These are phyloP conservation scores for Meandrusa payeni DNA, from an alignment of 2,888 invertebrate genomes.

Conservation along the genomic window DNA sequence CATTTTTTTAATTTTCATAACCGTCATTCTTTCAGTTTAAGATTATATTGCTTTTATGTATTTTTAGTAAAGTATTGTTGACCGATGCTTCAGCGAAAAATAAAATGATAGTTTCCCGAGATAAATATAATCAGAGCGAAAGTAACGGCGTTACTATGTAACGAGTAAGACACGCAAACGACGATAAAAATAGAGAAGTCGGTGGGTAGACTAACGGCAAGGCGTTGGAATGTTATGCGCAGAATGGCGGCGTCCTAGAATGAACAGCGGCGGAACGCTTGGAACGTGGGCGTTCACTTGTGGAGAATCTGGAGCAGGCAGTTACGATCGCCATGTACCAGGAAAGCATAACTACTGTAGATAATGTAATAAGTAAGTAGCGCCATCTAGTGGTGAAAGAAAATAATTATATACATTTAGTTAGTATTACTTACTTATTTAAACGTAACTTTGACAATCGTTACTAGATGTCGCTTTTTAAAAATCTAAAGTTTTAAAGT, in stretches of 20 bases:
- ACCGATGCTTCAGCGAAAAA: too few relatives aligned
- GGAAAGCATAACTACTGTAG: constrained; percentile 44
- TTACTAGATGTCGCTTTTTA: constrained; percentile 28
- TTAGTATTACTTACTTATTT: too few relatives aligned
- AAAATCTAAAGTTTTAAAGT: too few relatives aligned
- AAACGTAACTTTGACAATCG: constrained; percentile 9
- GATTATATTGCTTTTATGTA: too few relatives aligned
- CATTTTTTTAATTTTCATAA: too few relatives aligned
- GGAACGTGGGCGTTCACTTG: constrained; percentile 67
- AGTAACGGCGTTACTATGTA: constrained; percentile 20
- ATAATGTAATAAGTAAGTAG: neutral
- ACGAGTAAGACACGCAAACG: constrained; percentile 12
- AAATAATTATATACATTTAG: constrained; percentile 19
- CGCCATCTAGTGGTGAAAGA: constrained; percentile 42
- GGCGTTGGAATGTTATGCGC: constrained; percentile 18
- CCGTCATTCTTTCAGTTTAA: too few relatives aligned
- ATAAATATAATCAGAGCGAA: too few relatives aligned
- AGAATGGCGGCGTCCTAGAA: constrained; percentile 34
- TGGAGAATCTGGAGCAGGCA: constrained; percentile 80
- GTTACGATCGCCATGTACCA: constrained; percentile 77
- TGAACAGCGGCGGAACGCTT: constrained; percentile 55
- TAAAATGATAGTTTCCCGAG: too few relatives aligned
- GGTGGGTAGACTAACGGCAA: constrained; percentile 18
- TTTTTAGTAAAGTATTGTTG: too few relatives aligned
- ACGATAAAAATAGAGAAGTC: constrained; percentile 21